phyloP scores from a whole-genome alignment of 2,113 vertebrate genomes.

The Rhombomys opimus region DNA sequence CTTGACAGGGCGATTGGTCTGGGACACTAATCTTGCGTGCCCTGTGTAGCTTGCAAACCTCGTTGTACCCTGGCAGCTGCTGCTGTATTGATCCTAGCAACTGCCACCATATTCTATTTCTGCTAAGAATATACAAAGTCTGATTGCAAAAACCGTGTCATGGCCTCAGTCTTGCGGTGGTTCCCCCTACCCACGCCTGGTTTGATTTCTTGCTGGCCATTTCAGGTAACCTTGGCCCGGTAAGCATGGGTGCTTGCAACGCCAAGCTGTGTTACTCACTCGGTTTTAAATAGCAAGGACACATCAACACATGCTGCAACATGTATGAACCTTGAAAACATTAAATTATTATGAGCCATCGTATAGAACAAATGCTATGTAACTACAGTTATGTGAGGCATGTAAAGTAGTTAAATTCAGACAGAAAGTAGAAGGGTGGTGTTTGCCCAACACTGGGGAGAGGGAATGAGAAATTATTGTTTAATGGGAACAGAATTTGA shows the following conservation, averaged over 20 bases:
- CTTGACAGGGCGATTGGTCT: not conserved
- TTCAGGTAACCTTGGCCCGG: not conserved
- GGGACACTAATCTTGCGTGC: not conserved
- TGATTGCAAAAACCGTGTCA: not conserved
- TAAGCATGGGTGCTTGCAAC: not conserved
- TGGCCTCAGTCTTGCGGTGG: not conserved
- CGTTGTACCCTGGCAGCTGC: not conserved
- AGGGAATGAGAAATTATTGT: not conserved
- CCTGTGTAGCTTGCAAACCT: not conserved
- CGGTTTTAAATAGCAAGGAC: constrained; percentile 3
- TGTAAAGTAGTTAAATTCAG: not conserved
- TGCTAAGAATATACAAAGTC: not conserved
- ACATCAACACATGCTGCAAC: not conserved
- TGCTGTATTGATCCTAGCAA: not conserved
- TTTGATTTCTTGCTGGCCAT: not conserved
- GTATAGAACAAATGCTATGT: not conserved
- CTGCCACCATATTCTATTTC: not conserved
- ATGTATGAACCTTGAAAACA: not conserved
- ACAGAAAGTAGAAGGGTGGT: not conserved
- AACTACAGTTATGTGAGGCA: not conserved
- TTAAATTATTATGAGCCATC: not conserved
- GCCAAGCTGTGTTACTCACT: not conserved
- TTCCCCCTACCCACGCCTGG: not conserved
- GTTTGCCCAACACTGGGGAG: not conserved
- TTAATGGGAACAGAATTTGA: not conserved